phyloP scores from a whole-genome alignment of 2,113 vertebrate genomes.

The Sapayoa aenigma region DNA sequence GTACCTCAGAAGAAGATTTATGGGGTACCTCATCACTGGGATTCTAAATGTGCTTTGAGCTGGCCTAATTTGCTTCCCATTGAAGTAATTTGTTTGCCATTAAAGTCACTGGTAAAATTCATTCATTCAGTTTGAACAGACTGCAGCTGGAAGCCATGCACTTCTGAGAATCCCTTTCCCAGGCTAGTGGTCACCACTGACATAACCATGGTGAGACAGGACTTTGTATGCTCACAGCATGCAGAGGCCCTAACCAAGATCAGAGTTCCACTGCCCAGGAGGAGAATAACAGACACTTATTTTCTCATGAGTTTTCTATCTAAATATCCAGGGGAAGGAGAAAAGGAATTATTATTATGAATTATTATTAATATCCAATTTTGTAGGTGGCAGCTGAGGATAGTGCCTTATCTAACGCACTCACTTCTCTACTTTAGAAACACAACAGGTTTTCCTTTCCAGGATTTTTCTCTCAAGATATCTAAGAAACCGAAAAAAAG shows the following conservation, averaged over 20 bases:
- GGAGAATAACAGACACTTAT: background rate
- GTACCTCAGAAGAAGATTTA: background rate
- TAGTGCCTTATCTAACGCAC: background rate
- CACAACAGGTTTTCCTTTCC: background rate
- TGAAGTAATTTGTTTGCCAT: background rate
- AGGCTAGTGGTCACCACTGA: background rate
- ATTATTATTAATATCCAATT: background rate
- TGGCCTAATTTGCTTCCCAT: background rate
- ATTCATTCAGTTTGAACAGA: background rate
- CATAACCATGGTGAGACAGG: accelerated
- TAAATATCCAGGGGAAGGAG: background rate
- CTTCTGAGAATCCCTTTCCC: background rate
- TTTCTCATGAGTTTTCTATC: background rate
- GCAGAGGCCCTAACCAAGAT: background rate
- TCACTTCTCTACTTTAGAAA: background rate
- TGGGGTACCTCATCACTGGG: background rate
- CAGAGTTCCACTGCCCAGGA: background rate
- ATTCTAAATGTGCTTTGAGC: background rate
- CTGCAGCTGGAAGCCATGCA: background rate
- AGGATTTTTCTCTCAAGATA: background rate
- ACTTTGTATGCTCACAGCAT: background rate
- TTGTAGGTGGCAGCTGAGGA: background rate
- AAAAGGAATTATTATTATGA: background rate
- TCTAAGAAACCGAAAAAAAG: background rate
- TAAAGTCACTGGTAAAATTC: background rate